These are phyloP conservation scores for Melieria omissa DNA, from an alignment of 2,888 invertebrate species.

Conservation along the genomic window DNA sequence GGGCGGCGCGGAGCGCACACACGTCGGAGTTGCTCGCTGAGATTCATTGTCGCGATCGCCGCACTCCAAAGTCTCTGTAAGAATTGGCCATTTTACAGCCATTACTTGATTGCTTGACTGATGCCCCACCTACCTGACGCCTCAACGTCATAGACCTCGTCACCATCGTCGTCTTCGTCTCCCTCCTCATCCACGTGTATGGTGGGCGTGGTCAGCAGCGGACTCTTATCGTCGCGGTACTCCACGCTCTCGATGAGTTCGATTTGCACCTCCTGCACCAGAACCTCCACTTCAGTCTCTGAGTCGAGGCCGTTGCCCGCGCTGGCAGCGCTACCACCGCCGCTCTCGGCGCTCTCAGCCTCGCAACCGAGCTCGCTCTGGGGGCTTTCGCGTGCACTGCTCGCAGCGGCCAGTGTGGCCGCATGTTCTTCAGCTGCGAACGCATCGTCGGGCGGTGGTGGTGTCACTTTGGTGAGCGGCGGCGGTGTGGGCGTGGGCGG, in stretches of 20 bases:
- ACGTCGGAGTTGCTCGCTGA: conserved; percentile 7
- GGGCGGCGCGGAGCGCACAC: not conserved
- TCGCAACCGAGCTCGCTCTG: conserved; percentile 38
- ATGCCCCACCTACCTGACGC: conserved; percentile 10
- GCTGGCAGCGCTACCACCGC: conserved; percentile 23
- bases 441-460: conserved; percentile 43
- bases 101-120: no score
- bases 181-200: conserved; percentile 49
- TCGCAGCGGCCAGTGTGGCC: conserved; percentile 13
- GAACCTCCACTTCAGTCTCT: conserved; percentile 43
- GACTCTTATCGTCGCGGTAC: conserved; percentile 34
- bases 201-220: conserved; percentile 49
- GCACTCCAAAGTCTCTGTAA: not conserved
- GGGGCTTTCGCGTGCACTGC: conserved; percentile 38
- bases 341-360: conserved; percentile 17
- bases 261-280: conserved; percentile 58
- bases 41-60: not conserved
- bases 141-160: not conserved
- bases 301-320: conserved; percentile 21
- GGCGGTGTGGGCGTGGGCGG: conserved; percentile 50
- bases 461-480: conserved; percentile 48
- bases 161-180: not conserved
- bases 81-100: no score
- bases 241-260: conserved; percentile 54
- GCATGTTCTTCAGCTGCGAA: conserved; percentile 23